A percentile compares a stretch with the other conserved stretches of the same genome.
Conservation (phyloP, 2,113 vertebrate species). For the Polypterus bichir region DNA sequence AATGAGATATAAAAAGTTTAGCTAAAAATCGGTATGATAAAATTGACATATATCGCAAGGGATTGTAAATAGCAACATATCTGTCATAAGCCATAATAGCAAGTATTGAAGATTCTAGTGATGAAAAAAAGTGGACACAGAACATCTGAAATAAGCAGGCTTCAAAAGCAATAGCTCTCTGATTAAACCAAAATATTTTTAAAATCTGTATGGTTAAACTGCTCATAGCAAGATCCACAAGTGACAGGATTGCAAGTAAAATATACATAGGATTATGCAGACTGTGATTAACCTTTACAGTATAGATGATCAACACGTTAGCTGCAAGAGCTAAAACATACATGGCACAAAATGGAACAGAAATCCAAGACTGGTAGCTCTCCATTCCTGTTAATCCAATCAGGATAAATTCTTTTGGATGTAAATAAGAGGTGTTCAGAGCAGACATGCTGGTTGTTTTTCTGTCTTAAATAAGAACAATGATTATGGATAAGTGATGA, state of each 20-base stretch:
- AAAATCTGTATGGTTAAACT: no score
- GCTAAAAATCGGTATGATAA: constrained; percentile 28
- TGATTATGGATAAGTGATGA: no score
- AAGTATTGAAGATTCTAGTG: constrained; percentile 41
- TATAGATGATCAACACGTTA: not conserved
- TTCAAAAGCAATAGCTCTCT: constrained; percentile 27
- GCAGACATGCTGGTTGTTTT: no score
- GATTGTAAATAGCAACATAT: constrained; percentile 39
- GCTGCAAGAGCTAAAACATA: not conserved
- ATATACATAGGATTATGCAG: not conserved
- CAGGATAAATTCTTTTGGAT: not conserved
- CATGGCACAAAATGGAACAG: not conserved
- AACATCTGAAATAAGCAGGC: constrained; percentile 44
- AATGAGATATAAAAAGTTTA: constrained; percentile 27
- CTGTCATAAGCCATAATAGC: constrained; percentile 46
- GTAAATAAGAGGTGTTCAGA: no score
- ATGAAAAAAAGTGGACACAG: constrained; percentile 41
- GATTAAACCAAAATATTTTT: constrained; percentile 31
- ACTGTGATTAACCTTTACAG: not conserved
- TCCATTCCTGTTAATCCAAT: not conserved
- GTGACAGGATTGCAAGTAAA: not conserved
- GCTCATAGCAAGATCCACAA: not conserved
- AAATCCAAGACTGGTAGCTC: not conserved
- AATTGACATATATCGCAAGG: constrained; percentile 31
- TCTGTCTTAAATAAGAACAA: no score